These are phyloP conservation scores for Ceratina japonica DNA, from an alignment of 1,140 invertebrate genomes.

Conservation along the genomic window DNA sequence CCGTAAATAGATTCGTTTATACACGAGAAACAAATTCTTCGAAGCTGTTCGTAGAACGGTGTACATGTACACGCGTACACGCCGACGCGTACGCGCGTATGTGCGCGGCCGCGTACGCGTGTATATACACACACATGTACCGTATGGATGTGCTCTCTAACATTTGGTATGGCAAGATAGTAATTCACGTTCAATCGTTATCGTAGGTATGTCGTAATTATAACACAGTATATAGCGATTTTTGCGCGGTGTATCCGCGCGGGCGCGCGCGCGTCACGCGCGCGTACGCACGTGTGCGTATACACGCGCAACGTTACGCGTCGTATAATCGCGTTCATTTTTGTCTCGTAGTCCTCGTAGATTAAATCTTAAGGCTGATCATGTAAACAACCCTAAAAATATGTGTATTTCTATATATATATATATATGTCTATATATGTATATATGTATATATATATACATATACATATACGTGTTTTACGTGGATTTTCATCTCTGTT, in stretches of 20 bases:
- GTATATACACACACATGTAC: too few species aligned
- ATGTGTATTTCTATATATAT: conserved; percentile 78
- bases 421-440: too few species aligned
- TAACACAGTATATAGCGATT: conserved; percentile 68
- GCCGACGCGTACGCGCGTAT: too few species aligned
- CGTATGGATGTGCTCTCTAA: conserved; percentile 68
- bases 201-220: conserved; percentile 60
- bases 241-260: conserved; percentile 63
- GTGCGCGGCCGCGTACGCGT: too few species aligned
- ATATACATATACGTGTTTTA: conserved; percentile 67
- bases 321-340: conserved; percentile 54
- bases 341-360: conserved; percentile 60
- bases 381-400: conserved; percentile 81
- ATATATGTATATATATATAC: too few species aligned
- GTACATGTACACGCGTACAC: too few species aligned
- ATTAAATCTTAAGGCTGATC: conserved; percentile 78
- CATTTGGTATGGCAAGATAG: conserved; percentile 77
- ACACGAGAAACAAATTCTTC: conserved; percentile 64
- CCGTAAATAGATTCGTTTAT: not conserved
- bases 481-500: conserved; percentile 23
- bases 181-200: conserved; percentile 64
- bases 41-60: conserved; percentile 70
- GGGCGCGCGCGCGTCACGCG: too few species aligned
- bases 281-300: too few species aligned
- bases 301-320: conserved; percentile 52